Evolutionary conservation across 1,140 invertebrate genomes (phyloP), one percentile per base, ranked within the genome.

Genomic region (Mylabris phalerata): DNA sequence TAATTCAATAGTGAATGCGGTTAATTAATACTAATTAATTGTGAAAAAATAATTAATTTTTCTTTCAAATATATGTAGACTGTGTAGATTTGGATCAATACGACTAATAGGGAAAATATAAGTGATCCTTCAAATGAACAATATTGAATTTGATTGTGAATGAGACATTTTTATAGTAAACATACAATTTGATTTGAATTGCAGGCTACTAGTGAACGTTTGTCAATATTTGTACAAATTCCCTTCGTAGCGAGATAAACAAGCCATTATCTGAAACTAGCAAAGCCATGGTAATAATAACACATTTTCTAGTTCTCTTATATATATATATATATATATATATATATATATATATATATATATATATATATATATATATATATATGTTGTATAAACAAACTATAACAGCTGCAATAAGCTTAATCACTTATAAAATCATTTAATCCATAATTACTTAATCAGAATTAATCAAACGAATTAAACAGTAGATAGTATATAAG

Each of bases 401-500:
- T 32, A 32, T 4, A 32, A 5, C 7, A 32, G 32, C 47, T 48
- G 47, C 40, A 57, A 57, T 57, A 57, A 50, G 48, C 48, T 50
- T 57, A 60, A 65, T 65, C 61, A 62, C 57, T 62, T 62, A 62
- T 55, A 65, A 65, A 60, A 60, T 54, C 60, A 56, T 62, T 65
- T 62, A 65, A 62, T 62, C 57, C 48, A 11, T 38, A 48, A 42
- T 55, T 58, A 57, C 55, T 47, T 55, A 60, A 56, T 62, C 55
- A 58, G 57, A 62, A 62, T 58, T 65, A 62, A 59, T 65, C 57
- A 56, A 57, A 64, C 42, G 56, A 64, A 60, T 60, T 65, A 65
- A 54, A 60, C 55, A 47, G 43, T 48, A 55, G 52, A 4, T 45
- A 57, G 55, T 50, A 13, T n/a, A 40, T 41, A 54, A 60, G 45